Percentiles rank a stretch among this genome's conserved stretches.
These are phyloP conservation scores for Aelia acuminata DNA, from an alignment of 2,888 invertebrate species.

Conservation along the genomic window DNA sequence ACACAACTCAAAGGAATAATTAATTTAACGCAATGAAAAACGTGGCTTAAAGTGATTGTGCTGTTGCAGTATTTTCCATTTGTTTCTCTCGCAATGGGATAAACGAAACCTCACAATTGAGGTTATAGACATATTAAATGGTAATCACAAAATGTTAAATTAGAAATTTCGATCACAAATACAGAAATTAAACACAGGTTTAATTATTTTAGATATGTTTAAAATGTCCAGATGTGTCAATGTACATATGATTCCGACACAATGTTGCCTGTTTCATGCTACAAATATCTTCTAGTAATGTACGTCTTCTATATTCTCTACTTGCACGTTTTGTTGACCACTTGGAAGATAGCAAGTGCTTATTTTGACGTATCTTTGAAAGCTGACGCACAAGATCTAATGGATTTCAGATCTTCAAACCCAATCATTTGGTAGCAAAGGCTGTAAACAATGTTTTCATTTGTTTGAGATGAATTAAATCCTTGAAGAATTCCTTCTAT, in stretches of 20 bases:
- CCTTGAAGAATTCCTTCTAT: not conserved
- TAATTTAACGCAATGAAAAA: too few relatives aligned
- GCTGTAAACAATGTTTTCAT: not conserved
- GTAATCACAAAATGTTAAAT: too few relatives aligned
- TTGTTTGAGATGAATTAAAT: not conserved
- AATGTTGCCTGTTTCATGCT: constrained; percentile 13
- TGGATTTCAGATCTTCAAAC: not conserved
- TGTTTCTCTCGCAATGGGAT: too few relatives aligned
- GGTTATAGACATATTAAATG: too few relatives aligned
- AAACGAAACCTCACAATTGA: too few relatives aligned
- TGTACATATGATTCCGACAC: not conserved
- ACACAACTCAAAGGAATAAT: too few relatives aligned
- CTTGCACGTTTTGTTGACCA: not conserved
- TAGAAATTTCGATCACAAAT: too few relatives aligned
- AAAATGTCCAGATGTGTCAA: not conserved
- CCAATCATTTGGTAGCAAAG: not conserved
- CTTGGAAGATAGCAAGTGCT: not conserved
- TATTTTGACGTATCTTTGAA: not conserved
- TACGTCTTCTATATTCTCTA: not conserved
- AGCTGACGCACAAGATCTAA: not conserved
- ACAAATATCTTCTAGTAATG: not conserved
- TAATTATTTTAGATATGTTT: not conserved
- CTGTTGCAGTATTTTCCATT: too few relatives aligned
- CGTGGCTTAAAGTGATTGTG: too few relatives aligned
- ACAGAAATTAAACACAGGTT: too few relatives aligned